Conservation (phyloP, 2,113 vertebrate genomes). For the Eurypyga helias region DNA sequence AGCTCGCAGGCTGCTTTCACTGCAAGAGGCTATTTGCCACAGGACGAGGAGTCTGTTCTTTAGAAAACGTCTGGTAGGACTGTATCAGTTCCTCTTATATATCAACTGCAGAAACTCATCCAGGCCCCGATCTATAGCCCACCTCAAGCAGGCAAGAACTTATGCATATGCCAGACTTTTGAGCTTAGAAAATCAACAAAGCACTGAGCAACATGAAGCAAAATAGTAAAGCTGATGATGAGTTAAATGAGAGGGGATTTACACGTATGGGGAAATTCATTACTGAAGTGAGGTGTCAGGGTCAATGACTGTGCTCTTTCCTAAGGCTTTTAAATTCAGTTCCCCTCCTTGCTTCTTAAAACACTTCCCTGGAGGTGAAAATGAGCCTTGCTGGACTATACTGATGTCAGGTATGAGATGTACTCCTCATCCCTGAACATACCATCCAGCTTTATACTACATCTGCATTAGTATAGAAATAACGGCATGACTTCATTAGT, state of each 20-base stretch:
- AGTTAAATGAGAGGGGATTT: not conserved
- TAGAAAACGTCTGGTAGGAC: not conserved
- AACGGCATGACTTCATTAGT: slow-evolving; percentile 13
- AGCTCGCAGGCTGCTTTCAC: not conserved
- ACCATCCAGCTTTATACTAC: not conserved
- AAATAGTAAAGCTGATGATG: not conserved
- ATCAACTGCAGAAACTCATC: not conserved
- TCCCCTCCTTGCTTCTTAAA: not conserved
- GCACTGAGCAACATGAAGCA: not conserved
- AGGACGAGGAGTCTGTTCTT: not conserved
- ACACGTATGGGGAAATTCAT: no score
- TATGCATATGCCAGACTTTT: fast-evolving
- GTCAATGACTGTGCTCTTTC: not conserved
- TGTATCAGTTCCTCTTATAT: not conserved
- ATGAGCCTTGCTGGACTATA: not conserved
- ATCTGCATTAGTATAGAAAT: not conserved
- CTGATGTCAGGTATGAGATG: not conserved
- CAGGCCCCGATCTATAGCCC: not conserved
- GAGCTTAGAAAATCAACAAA: not conserved
- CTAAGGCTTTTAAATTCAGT: not conserved
- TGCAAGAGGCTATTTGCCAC: not conserved
- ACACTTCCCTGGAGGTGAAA: not conserved
- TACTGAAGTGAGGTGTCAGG: not conserved
- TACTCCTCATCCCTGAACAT: not conserved
- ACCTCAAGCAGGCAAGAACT: not conserved